Percentiles rank a stretch among this genome's conserved stretches.
These are phyloP conservation scores for Hypothenemus hampei DNA, from an alignment of 1,140 invertebrate species.

Conservation along the genomic window DNA sequence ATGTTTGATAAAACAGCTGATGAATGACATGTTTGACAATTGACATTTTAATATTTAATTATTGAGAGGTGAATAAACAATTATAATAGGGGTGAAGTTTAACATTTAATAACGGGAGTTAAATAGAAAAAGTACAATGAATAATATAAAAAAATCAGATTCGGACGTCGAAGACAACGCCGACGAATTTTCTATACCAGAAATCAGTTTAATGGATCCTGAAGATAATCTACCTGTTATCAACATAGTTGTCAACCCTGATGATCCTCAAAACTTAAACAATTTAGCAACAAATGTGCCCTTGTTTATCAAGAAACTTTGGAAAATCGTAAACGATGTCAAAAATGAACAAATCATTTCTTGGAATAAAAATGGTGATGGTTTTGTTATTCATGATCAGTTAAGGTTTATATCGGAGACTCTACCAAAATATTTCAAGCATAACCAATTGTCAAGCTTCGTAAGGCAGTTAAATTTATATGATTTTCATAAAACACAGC, in stretches of 20 bases:
- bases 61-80: too few relatives aligned
- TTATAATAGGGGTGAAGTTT: too few relatives aligned
- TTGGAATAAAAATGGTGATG: conserved; percentile 31
- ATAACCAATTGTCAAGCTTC: conserved; percentile 35
- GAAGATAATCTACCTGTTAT: conserved; percentile 6
- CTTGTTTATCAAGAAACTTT: conserved; percentile 32
- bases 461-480: conserved; percentile 35
- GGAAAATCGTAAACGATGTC: conserved; percentile 33
- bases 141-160: too few relatives aligned
- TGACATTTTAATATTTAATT: too few relatives aligned
- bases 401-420: conserved; percentile 27
- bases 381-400: conserved; percentile 33
- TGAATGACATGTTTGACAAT: too few relatives aligned
- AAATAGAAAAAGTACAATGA: too few relatives aligned
- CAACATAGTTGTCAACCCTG: background rate
- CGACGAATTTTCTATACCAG: too few relatives aligned
- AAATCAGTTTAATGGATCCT: too few relatives aligned
- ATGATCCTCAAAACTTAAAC: conserved; percentile 2
- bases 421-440: conserved; percentile 34
- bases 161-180: too few relatives aligned
- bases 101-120: too few relatives aligned
- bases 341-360: conserved; percentile 25
- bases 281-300: conserved; percentile 10
- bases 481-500: conserved; percentile 32
- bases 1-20: too few relatives aligned